phyloP scores from a whole-genome alignment of 2,113 vertebrate genomes.

The Catagonus wagneri region DNA sequence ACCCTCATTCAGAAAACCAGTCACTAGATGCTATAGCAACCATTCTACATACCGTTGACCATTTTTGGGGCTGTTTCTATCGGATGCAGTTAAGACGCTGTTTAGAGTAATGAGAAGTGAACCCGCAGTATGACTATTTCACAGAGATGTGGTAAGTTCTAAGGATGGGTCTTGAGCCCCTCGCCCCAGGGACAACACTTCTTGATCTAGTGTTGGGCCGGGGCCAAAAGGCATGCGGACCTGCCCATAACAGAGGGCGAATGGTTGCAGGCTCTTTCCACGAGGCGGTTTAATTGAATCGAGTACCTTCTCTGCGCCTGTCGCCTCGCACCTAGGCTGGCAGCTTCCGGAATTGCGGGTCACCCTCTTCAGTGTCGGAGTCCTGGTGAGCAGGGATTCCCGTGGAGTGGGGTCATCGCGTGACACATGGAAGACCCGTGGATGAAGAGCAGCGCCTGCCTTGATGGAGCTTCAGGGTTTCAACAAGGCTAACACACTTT shows the following conservation, averaged over 20 bases:
- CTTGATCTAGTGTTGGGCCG: neutral
- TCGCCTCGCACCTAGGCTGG: neutral
- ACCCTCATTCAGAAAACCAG: neutral
- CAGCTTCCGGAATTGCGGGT: neutral
- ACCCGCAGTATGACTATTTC: neutral
- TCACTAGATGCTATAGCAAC: neutral
- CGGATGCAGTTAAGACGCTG: neutral
- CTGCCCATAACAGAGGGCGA: neutral
- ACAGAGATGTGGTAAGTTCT: neutral
- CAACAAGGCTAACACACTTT: neutral
- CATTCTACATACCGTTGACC: neutral
- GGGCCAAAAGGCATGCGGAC: neutral
- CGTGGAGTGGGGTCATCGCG: neutral
- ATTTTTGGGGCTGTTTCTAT: constrained; percentile 21
- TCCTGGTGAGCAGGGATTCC: neutral
- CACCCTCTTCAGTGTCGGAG: neutral
- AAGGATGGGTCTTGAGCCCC: neutral
- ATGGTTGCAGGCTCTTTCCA: neutral
- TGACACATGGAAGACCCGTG: neutral
- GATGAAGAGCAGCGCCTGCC: neutral
- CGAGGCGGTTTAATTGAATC: neutral
- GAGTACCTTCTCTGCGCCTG: too few species aligned
- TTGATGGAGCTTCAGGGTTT: neutral
- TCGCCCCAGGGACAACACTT: neutral
- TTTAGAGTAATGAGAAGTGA: neutral